Conservation (phyloP, 2,113 vertebrate genomes). For the Takifugu bimaculatus region DNA sequence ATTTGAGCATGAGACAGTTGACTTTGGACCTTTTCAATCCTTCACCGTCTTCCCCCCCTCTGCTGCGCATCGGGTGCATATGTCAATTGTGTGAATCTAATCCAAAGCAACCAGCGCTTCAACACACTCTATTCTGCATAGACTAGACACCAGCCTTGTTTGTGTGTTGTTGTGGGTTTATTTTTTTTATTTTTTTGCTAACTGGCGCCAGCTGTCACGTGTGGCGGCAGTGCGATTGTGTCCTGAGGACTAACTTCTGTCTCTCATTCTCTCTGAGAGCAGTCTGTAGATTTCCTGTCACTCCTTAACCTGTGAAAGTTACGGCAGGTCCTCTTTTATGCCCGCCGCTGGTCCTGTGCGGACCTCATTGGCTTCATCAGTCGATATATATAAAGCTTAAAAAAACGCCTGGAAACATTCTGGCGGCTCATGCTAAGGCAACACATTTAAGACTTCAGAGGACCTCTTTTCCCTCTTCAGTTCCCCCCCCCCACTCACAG, state of each 20-base stretch:
- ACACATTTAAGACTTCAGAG: constrained; percentile 4
- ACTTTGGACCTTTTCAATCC: constrained; percentile 26
- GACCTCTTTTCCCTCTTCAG: constrained; percentile 25
- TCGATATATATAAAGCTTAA: constrained; percentile 10
- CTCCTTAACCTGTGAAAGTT: constrained; percentile 68
- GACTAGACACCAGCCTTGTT: constrained; percentile 3
- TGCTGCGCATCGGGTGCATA: constrained; percentile 20
- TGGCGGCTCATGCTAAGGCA: constrained; percentile 56
- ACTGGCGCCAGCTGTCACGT: constrained; percentile 1
- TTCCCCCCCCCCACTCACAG: constrained; percentile 22
- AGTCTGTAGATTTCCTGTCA: constrained; percentile 58
- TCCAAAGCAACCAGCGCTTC: constrained; percentile 16
- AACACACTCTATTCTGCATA: constrained; percentile 19
- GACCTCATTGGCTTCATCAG: too few relatives aligned
- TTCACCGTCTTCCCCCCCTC: constrained; percentile 9
- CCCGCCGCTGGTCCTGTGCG: not conserved
- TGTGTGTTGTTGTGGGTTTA: not conserved
- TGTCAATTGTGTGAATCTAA: constrained; percentile 29
- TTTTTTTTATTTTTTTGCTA: not conserved
- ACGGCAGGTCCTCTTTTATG: constrained; percentile 17
- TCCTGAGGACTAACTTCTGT: constrained; percentile 47
- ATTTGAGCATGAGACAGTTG: constrained; percentile 3
- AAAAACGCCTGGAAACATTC: constrained; percentile 38
- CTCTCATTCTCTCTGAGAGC: constrained; percentile 49
- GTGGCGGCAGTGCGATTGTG: constrained; percentile 35